Evolutionary conservation across 1,140 invertebrate species (phyloP), one percentile per base, ranked within the genome.

Genomic region (Protaetia brevitarsis): DNA sequence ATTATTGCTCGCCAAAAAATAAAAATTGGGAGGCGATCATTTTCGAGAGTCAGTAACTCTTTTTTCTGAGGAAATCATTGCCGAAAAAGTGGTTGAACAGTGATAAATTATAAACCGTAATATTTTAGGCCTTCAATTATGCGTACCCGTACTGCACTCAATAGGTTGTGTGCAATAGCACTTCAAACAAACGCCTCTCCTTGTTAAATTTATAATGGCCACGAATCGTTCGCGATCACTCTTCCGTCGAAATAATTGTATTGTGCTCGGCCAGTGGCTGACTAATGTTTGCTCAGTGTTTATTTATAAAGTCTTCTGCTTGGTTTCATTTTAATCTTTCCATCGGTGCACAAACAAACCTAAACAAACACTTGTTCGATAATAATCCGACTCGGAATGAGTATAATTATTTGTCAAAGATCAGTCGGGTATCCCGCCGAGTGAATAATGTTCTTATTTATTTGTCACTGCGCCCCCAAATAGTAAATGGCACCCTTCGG

Each of bases 281-380:
- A 71, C 51, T 71, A 64, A 70, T 73, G 72, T 73, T 73, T 73
- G 69, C 69, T 64, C 72, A 71, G 66, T 69, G 67, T 72, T 73
- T 73, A 73, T 73, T 72, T 73, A 72, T 73, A 71, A 69, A 71
- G 72, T 72, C 67, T 73, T 72, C 67, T 73, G 72, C 72, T 72
- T 72, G 65, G 72, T 71, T 73, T 73, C 68, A 71, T 73, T 73
- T 73, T 73, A 73, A 73, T 73, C 72, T 73, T 73, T 73, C 71
- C 71, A 73, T 69, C 67, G 66, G 59, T 65, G 62, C 60, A 62
- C 66, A 73, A 73, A 72, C 67, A 72, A 68, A 65, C 72, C 72
- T 73, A 73, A 73, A 73, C 71, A 73, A 73, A 73, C 71, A 73
- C 72, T 73, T 70, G 69, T 69, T 67, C 67, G 64, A 71, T 72